Evolutionary conservation across 1,140 invertebrate genomes (phyloP), one percentile per base, ranked within the genome.

Genomic region (Drosophila saltans): DNA sequence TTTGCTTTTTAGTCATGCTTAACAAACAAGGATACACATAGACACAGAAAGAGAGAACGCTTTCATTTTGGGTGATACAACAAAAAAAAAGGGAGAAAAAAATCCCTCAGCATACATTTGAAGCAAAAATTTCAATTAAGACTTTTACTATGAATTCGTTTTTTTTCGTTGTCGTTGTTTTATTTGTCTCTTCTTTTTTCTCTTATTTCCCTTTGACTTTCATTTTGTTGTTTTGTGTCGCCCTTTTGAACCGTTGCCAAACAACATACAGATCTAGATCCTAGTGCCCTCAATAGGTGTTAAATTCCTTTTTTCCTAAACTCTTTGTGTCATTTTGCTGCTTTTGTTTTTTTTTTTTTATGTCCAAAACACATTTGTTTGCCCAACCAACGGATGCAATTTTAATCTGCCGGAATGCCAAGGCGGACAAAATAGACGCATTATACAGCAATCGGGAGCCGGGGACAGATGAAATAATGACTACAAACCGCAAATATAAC

Each of bases 51-150:
- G 66, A 71, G 68, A 86, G 80, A 75, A 67, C 80, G 80, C 71
- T 69, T 77, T 81, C 75, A 75, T 85, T 85, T 86, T 86, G 86
- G 82, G 81, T 85, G 67, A 45, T 82, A 72, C 67, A 59, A 58
- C 64, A 66, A 58, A 75, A 66, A 66, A 79, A 59, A 48, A 8
- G 26, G 4, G 33, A 36, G 33, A 36, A 80, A 73, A 82, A 86
- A 88, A 82, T 81, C 82, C 61, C 72, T 62, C 55, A 72, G 83
- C 36, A 78, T 72, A 86, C 77, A 88, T 82, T 86, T 80, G 65
- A 68, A 74, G 83, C 80, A 88, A 88, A 88, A 88, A 88, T 88
- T 88, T 88, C 83, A 88, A 88, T 88, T 88, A 88, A 88, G 83
- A 88, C 83, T 88, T 86, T 86, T 80, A 63, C 84, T 78, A 88